Conservation (phyloP, 2,113 vertebrate species). For the Phycodurus eques region DNA sequence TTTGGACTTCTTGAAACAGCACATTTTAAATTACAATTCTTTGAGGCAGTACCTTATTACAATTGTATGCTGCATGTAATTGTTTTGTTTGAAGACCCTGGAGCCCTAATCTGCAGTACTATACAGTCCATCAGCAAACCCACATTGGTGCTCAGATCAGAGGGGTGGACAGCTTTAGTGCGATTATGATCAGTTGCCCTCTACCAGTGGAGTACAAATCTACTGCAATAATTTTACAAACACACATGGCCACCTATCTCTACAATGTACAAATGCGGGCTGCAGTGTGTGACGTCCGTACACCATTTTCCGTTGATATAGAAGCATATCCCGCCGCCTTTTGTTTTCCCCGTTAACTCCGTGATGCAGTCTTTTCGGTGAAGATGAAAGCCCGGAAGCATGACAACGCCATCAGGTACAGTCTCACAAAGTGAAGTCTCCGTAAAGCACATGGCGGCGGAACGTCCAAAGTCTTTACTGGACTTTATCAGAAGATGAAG, state of each 20-base stretch:
- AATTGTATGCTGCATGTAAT: constrained; percentile 1
- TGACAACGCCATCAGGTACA: no score
- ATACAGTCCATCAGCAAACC: constrained; percentile 10
- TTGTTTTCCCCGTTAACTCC: no score
- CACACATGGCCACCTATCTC: neutral
- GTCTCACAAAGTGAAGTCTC: no score
- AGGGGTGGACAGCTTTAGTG: constrained; percentile 12
- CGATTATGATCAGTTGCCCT: constrained; percentile 7
- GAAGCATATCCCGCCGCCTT: no score
- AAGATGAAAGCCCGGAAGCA: no score
- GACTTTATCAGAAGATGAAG: no score
- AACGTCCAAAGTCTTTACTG: no score
- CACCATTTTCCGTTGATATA: no score
- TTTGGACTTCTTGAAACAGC: neutral
- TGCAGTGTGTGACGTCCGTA: no score
- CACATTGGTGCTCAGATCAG: constrained; percentile 3
- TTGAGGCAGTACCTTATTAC: neutral
- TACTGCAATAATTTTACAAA: neutral
- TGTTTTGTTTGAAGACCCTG: constrained; percentile 2
- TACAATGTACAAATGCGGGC: no score
- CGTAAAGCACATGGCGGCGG: no score
- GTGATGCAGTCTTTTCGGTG: no score
- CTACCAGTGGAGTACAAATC: constrained; percentile 29
- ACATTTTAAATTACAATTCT: neutral
- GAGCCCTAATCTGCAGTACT: constrained; percentile 7